Percentiles rank a stretch among this genome's conserved stretches.
phyloP scores from a whole-genome alignment of 2,797 vertebrate species.

The Scleropages formosus region DNA sequence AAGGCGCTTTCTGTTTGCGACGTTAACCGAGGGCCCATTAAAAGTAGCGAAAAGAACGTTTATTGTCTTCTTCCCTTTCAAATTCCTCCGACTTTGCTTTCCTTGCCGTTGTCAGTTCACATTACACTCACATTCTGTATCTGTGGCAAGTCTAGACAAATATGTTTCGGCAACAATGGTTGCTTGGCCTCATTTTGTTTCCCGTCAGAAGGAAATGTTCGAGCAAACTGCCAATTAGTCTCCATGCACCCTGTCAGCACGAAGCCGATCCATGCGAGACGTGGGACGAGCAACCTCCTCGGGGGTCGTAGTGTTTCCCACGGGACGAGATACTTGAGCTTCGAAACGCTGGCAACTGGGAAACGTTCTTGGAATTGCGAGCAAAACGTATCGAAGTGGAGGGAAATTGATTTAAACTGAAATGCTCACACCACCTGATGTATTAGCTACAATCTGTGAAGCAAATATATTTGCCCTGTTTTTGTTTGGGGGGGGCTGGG shows the following conservation, averaged over 20 bases:
- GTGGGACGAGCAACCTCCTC: slow-evolving; percentile 24
- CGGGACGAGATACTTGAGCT: background rate
- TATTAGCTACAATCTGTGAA: background rate
- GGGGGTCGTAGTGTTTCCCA: background rate
- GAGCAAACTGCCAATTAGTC: slow-evolving; percentile 32
- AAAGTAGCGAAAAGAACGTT: slow-evolving; percentile 24
- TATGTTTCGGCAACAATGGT: slow-evolving; percentile 21
- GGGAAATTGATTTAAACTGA: slow-evolving; percentile 6
- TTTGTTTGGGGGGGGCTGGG: too few relatives aligned
- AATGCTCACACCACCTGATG: background rate
- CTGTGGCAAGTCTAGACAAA: slow-evolving; percentile 24
- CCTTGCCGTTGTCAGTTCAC: slow-evolving; percentile 23
- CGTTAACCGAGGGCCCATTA: slow-evolving; percentile 20
- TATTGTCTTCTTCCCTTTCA: slow-evolving; percentile 21
- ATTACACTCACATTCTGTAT: slow-evolving; percentile 23
- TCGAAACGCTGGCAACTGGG: background rate
- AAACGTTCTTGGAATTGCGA: background rate
- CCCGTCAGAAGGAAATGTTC: slow-evolving; percentile 20
- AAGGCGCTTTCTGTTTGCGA: slow-evolving; percentile 9
- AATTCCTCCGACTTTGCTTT: background rate
- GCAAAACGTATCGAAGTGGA: background rate
- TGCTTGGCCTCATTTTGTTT: slow-evolving; percentile 22
- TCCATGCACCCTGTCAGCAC: slow-evolving; percentile 30
- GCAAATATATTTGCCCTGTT: background rate
- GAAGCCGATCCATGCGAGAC: background rate